Evolutionary conservation across 2,797 vertebrate genomes (phyloP).

Genomic region (Semaprochilodus insignis): DNA sequence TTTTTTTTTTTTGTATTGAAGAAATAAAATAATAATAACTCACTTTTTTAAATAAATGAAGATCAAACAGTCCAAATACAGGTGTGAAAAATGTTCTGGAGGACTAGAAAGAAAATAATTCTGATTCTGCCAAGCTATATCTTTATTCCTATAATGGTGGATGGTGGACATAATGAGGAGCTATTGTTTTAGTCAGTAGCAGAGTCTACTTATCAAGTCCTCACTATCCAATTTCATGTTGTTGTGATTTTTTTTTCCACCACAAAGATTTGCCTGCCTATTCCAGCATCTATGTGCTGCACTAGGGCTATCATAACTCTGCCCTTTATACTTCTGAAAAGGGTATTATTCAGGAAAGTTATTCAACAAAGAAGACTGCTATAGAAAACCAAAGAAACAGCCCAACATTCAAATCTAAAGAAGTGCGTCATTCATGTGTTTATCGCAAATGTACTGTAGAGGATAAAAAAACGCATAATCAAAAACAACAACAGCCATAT

Average conservation of each 20-base stretch:
- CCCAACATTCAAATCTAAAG: constrained; percentile 11
- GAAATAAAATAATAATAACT: too few species aligned
- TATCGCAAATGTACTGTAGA: background rate
- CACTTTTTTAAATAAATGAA: background rate
- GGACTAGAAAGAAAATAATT: background rate
- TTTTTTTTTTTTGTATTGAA: background rate
- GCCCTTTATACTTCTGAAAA: constrained; percentile 9
- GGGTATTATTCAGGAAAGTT: background rate
- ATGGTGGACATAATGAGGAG: constrained; percentile 43
- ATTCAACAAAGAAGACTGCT: constrained; percentile 5
- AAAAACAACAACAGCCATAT: constrained; percentile 31
- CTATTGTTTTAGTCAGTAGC: constrained; percentile 38
- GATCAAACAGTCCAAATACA: background rate
- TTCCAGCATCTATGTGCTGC: background rate
- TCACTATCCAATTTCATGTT: constrained; percentile 7
- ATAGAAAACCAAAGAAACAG: constrained; percentile 13
- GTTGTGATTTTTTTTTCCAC: background rate
- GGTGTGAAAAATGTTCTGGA: background rate
- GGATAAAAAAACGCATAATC: constrained; percentile 7
- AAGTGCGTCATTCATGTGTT: background rate
- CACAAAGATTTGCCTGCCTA: constrained; percentile 1
- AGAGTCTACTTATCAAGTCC: constrained; percentile 39
- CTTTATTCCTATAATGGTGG: constrained; percentile 30
- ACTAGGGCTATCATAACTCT: constrained; percentile 7
- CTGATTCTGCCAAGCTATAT: constrained; percentile 35